Evolutionary conservation across 35 echinoderm and acorn worm genomes (phyloP), one percentile per base, ranked within the genome.

Genomic region (Nesometra sesokonis): DNA sequence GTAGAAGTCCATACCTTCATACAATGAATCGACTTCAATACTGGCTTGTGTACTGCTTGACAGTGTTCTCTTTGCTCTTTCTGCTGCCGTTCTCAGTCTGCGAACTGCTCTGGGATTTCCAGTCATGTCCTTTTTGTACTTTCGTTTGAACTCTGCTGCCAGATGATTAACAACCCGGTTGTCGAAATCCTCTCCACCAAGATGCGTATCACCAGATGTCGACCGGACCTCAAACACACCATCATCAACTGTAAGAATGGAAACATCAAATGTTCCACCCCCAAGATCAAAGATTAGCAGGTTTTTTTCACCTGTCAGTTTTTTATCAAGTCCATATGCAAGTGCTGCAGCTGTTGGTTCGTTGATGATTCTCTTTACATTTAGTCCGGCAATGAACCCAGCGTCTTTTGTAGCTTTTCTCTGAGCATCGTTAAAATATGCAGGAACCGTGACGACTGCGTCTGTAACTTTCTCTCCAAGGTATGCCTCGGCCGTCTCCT

Each of bases 391-490:
- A 81, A 97, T 97, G 29, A 90, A 81, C 11, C 94, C 94, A 31
- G 94, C 94, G 37, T 97, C 94, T 77, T 97, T 97, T 9, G 94
- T 97, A 0, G 94, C 94, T 47, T 97, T 88, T 32, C 94, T 37
- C 77, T 97, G 94, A 17, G 88, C 77, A 77, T 97, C 94, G 39
- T 97, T 97, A 86, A 97, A 97, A 38, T 97, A 97, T n/a, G n/a
- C n/a, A n/a, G n/a, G n/a, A n/a, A n/a, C n/a, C n/a, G n/a, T n/a
- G n/a, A n/a, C n/a, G n/a, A n/a, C n/a, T n/a, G n/a, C n/a, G n/a
- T n/a, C n/a, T n/a, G n/a, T n/a, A n/a, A n/a, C n/a, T n/a, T n/a
- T n/a, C 88, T 85, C 30, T 89, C 82, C 15, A 94, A 88, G 13
- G 93, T 94, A 13, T 57, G 47, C 11, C 27, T n/a, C n/a, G n/a